Percentiles rank a stretch among this genome's conserved stretches.
phyloP scores from a whole-genome alignment of 1,140 invertebrate species.

The Meloidogyne hapla region DNA sequence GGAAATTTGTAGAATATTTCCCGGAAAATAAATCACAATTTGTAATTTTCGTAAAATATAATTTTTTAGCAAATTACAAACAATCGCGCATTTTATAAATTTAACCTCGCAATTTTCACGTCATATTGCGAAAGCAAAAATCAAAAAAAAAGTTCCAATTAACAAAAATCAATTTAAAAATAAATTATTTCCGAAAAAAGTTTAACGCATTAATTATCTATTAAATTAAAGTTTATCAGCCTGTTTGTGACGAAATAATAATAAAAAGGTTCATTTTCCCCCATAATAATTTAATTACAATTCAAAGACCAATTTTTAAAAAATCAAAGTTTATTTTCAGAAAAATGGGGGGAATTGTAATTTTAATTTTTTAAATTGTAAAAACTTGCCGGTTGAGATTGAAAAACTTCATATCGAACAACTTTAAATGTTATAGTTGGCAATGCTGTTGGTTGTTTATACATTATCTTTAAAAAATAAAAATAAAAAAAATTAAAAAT shows the following conservation, averaged over 20 bases:
- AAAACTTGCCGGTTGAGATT: slow-evolving; percentile 56
- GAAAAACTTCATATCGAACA: slow-evolving; percentile 62
- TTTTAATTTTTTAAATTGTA: neutral
- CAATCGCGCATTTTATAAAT: neutral
- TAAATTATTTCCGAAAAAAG: neutral
- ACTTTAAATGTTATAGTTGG: slow-evolving; percentile 58
- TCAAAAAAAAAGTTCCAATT: neutral
- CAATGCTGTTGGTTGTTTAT: slow-evolving; percentile 58
- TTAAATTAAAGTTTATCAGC: neutral
- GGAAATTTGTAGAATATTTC: no score
- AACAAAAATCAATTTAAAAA: slow-evolving; percentile 1
- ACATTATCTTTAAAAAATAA: slow-evolving; percentile 60
- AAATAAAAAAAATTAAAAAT: neutral
- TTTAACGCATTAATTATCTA: neutral
- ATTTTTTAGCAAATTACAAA: neutral
- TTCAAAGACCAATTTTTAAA: neutral
- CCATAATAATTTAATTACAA: neutral
- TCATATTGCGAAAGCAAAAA: neutral
- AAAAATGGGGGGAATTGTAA: neutral
- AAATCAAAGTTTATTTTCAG: neutral
- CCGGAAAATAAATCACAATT: no score
- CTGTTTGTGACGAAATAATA: slow-evolving; percentile 2
- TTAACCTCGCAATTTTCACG: neutral
- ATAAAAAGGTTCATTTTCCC: neutral
- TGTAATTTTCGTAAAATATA: no score